Evolutionary conservation across 1,140 invertebrate genomes (phyloP).

Genomic region (Macrosteles quadrilineatus): DNA sequence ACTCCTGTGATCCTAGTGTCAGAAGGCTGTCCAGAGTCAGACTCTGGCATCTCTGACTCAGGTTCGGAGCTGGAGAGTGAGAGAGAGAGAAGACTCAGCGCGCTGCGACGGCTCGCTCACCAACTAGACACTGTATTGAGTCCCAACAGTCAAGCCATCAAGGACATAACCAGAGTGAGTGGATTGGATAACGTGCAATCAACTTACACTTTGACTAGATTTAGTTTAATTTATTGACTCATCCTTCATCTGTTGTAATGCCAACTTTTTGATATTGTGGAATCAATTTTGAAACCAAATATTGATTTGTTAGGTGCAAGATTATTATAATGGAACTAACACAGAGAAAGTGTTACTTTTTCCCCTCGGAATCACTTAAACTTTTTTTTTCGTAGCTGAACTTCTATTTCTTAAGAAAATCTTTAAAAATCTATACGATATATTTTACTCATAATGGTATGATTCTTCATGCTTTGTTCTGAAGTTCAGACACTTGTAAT

Average conservation of each 20-base stretch:
- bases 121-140: constrained; percentile 66
- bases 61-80: constrained; percentile 74
- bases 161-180: constrained; percentile 55
- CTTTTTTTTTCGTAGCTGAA: no score
- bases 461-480: no score
- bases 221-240: background rate
- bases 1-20: constrained; percentile 8
- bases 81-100: constrained; percentile 67
- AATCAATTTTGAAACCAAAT: no score
- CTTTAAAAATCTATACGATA: no score
- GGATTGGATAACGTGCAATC: constrained; percentile 28
- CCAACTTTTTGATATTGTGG: no score
- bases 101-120: constrained; percentile 64
- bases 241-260: background rate
- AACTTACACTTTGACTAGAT: background rate
- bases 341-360: no score
- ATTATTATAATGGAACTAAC: no score
- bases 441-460: no score
- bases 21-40: constrained; percentile 41
- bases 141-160: constrained; percentile 64
- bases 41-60: constrained; percentile 75
- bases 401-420: no score
- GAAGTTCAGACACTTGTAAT: no score
- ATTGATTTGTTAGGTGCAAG: no score
- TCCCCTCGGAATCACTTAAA: no score